A percentile compares a stretch with the other conserved stretches of the same genome.
Conservation (phyloP, 30 jellyfish, hydroid and myxozoan genomes). For the Sanderia malayensis region DNA sequence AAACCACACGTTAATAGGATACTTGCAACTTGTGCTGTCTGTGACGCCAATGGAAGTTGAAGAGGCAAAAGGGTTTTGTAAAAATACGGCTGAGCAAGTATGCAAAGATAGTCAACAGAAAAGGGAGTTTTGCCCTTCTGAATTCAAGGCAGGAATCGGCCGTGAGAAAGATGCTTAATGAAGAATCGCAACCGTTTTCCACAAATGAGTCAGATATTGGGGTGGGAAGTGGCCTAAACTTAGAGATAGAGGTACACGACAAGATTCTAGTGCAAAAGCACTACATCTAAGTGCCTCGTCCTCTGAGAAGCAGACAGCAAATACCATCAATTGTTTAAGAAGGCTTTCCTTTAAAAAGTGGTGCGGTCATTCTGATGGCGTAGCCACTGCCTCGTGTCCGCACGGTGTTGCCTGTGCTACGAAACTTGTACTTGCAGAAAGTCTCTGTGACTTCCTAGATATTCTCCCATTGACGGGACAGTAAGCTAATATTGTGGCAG, state of each 20-base stretch:
- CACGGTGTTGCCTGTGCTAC: too few relatives aligned
- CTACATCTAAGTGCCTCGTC: constrained; percentile 38
- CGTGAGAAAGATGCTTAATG: constrained; percentile 24
- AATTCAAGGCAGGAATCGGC: constrained; percentile 8
- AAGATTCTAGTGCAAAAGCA: constrained; percentile 38
- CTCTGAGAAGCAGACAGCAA: too few relatives aligned
- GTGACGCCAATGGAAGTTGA: constrained; percentile 28
- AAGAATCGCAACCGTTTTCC: constrained; percentile 19
- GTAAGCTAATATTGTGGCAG: too few relatives aligned
- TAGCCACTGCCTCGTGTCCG: too few relatives aligned
- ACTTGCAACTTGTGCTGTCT: constrained; percentile 29
- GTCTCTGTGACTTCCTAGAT: too few relatives aligned
- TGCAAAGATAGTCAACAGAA: not conserved
- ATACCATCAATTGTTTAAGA: too few relatives aligned
- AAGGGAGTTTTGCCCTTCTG: constrained; percentile 10
- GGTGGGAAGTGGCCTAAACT: constrained; percentile 21
- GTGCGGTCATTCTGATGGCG: too few relatives aligned
- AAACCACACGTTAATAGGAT: constrained; percentile 4
- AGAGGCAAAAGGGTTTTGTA: not conserved
- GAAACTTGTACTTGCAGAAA: too few relatives aligned
- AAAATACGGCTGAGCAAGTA: constrained; percentile 5
- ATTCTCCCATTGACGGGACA: too few relatives aligned
- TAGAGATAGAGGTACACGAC: constrained; percentile 18
- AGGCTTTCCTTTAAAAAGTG: too few relatives aligned
- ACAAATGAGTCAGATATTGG: constrained; percentile 27